Conservation (phyloP, 2,113 vertebrate species). For the Tychaedon coryphoeus region DNA sequence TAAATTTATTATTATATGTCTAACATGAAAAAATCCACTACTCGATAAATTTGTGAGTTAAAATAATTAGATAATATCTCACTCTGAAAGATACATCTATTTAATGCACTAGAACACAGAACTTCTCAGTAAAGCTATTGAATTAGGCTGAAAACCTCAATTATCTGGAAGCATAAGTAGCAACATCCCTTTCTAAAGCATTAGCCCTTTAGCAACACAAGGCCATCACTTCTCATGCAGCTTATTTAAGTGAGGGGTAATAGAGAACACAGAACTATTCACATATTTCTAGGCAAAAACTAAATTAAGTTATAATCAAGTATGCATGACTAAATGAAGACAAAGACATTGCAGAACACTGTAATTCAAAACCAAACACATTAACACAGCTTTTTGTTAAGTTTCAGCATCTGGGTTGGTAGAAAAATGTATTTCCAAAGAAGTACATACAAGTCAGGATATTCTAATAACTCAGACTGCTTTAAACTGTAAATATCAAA, state of each 20-base stretch:
- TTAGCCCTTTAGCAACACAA: neutral
- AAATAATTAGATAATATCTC: neutral
- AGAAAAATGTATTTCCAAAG: neutral
- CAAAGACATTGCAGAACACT: neutral
- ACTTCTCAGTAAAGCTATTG: neutral
- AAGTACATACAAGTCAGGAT: neutral
- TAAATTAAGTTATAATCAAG: neutral
- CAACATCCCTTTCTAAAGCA: neutral
- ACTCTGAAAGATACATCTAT: neutral
- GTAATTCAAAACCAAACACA: neutral
- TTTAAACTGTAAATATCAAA: neutral
- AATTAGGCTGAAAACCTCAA: neutral
- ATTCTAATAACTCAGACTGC: neutral
- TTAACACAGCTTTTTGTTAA: neutral
- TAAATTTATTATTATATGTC: neutral
- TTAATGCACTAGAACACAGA: neutral
- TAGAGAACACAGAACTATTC: neutral
- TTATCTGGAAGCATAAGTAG: neutral
- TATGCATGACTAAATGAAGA: neutral
- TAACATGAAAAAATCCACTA: neutral
- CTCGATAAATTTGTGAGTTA: neutral
- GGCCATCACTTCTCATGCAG: neutral
- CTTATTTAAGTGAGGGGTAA: neutral
- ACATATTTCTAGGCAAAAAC: neutral
- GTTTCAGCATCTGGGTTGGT: neutral